Conservation (phyloP, 2,888 invertebrate genomes). For the Alviniconcha strummeri region DNA sequence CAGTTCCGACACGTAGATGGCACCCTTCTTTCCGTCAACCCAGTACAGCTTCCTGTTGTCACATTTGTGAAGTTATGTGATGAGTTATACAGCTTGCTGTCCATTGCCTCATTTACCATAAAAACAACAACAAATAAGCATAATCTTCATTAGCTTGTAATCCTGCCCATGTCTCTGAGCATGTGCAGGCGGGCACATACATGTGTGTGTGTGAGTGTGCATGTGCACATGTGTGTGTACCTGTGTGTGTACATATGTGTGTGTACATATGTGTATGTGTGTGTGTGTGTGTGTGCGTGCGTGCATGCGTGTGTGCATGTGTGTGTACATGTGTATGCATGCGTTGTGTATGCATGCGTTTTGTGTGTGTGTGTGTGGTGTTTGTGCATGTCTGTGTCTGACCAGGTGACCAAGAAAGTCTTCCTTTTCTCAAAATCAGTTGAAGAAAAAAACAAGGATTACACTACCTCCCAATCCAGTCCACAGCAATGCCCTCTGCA, state of each 20-base stretch:
- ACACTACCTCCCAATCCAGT: constrained; percentile 81
- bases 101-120: too few species aligned
- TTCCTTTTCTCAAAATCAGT: too few species aligned
- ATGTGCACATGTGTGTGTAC: background rate
- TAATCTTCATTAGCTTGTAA: too few species aligned
- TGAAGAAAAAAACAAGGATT: too few species aligned
- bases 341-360: background rate
- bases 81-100: too few species aligned
- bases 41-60: constrained; percentile 67
- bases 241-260: background rate
- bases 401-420: too few species aligned
- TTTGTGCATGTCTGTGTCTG: too few species aligned
- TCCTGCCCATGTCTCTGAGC: too few species aligned
- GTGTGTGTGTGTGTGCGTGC: constrained; percentile 1
- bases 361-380: background rate
- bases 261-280: background rate
- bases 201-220: too few species aligned
- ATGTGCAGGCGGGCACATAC: too few species aligned
- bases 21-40: constrained; percentile 62
- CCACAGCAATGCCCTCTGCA: constrained; percentile 67
- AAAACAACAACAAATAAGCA: too few species aligned
- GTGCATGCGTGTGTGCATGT: background rate
- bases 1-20: constrained; percentile 66
- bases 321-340: background rate
- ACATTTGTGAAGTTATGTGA: too few species aligned